Evolutionary conservation across 2,797 vertebrate genomes (phyloP).

Genomic region (Chrosomus eos): DNA sequence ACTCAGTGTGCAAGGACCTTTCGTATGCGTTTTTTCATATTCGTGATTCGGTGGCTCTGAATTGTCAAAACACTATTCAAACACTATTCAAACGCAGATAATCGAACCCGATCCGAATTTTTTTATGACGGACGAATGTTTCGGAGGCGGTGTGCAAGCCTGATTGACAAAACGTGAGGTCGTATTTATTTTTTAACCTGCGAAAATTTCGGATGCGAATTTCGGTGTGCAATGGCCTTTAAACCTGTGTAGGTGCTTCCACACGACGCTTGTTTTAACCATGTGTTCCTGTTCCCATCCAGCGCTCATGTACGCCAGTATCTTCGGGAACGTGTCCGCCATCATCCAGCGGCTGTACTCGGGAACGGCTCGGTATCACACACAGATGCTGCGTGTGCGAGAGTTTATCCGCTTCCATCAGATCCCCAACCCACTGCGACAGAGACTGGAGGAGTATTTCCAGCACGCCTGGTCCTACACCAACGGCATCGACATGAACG

Average conservation of each 20-base stretch:
- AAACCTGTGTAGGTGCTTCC: background rate
- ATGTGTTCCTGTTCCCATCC: conserved; percentile 1
- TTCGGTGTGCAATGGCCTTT: too few species aligned
- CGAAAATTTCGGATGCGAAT: too few species aligned
- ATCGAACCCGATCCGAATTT: too few species aligned
- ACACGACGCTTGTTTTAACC: background rate
- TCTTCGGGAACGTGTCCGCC: conserved; percentile 90
- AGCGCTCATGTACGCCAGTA: conserved; percentile 92
- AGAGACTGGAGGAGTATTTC: conserved; percentile 86
- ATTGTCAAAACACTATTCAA: too few species aligned
- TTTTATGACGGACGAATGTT: too few species aligned
- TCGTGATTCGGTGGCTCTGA: too few species aligned
- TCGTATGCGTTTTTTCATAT: too few species aligned
- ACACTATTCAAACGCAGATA: too few species aligned
- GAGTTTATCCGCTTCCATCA: conserved; percentile 92
- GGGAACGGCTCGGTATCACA: conserved; percentile 88
- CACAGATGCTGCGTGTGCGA: conserved; percentile 86
- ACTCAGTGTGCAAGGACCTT: too few species aligned
- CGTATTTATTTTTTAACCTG: too few species aligned
- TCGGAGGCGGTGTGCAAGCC: too few species aligned
- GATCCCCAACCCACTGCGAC: conserved; percentile 87
- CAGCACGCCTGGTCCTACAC: conserved; percentile 87
- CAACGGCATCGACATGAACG: conserved; percentile 86
- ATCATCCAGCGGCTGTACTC: conserved; percentile 92
- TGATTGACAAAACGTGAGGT: too few species aligned